Base-by-base conservation (phyloP, 2,113 vertebrate species). In the Nerophis ophidion region DNA sequence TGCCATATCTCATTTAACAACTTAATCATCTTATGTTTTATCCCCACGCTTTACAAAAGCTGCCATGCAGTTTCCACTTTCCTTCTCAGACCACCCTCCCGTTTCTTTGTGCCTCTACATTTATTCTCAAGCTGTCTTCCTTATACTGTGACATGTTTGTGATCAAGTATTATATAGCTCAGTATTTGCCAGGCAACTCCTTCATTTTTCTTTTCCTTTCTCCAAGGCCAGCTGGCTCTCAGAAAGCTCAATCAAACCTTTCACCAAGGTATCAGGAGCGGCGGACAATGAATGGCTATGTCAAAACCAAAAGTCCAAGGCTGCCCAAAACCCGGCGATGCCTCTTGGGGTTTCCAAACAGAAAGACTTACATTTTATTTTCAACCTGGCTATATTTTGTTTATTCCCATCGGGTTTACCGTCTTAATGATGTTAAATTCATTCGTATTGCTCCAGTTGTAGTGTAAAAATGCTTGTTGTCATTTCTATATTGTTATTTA, bases 1-100 rank as follows among this genome's bases (percentile, higher is more conserved):
- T 82, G 80, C 77, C 75, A 82, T 81, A 84, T 89, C 86, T 89
- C 81, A 89, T 87, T 89, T 87, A 86, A 85, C 83, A 85, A 79
- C 83, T 86, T 83, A 87, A 86, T 86, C 82, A 80, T 85, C 81
- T 88, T 84, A 87, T 66, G 82, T 81, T 85, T 85, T 71, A 84
- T 87, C 76, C 74, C 78, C 38, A 70, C 77, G 76, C 77, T 77
- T 80, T 77, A 74, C 70, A 76, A 81, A 77, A 80, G 79, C 72
- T 69, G 67, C 57, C 82, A 65, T 66, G 66, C 80, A 62, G 66
- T 63, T 76, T 70, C 58, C 72, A 66, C 68, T 55, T n/a, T 12
- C 49, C 61, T 42, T 45, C 13, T 57, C 11, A 50, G 59, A 61
- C 44, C 15, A 5, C 45, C 15, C 33, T 48, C 45, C 26, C 53